A percentile compares a stretch with the other conserved stretches of the same genome.
phyloP scores from a whole-genome alignment of 2,888 invertebrate genomes.

The Smittia sp. region DNA sequence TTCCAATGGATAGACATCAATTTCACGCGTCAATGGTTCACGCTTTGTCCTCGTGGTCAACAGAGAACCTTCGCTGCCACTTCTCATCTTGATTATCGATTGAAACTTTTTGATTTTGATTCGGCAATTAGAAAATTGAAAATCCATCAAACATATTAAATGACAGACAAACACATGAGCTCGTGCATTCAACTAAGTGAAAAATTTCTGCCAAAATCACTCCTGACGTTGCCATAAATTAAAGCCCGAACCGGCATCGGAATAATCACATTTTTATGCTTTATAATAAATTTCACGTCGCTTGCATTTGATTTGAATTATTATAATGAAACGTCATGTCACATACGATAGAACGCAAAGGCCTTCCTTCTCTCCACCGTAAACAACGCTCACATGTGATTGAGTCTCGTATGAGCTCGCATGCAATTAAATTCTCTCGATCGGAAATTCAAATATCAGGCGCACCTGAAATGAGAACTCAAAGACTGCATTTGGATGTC shows the following conservation, averaged over 20 bases:
- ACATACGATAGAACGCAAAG: neutral
- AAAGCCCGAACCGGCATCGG: neutral
- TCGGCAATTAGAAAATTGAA: conserved; percentile 1
- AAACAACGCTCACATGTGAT: neutral
- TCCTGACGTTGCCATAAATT: neutral
- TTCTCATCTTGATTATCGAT: neutral
- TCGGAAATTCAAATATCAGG: neutral
- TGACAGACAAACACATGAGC: neutral
- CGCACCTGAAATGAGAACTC: neutral
- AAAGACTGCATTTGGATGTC: neutral
- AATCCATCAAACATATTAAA: conserved; percentile 4
- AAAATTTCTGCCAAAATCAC: neutral
- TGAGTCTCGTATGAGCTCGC: neutral
- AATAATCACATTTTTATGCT: neutral
- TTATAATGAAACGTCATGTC: conserved; percentile 23
- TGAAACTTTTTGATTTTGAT: neutral
- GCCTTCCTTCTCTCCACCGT: neutral
- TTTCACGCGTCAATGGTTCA: too few relatives aligned
- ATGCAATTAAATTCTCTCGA: neutral
- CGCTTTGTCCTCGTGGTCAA: too few relatives aligned
- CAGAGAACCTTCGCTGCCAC: too few relatives aligned
- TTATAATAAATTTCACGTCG: neutral
- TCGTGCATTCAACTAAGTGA: neutral
- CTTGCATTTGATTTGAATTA: conserved; percentile 17
- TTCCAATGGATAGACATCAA: too few relatives aligned